phyloP scores from a whole-genome alignment of 2,113 vertebrate species.

The Saimiri boliviensis region DNA sequence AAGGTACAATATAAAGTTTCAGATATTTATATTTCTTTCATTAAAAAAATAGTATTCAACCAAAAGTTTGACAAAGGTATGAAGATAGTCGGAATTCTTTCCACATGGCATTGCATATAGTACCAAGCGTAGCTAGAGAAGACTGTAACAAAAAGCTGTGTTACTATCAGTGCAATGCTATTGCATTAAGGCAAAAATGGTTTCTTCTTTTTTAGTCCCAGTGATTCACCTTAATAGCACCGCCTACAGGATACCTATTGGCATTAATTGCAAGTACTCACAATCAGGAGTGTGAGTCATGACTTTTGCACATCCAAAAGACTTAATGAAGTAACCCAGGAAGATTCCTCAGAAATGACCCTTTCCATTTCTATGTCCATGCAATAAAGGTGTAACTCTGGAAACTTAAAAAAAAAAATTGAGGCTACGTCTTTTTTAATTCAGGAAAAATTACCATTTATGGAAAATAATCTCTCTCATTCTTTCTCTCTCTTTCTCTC shows the following conservation, averaged over 20 bases:
- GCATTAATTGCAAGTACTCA: not conserved
- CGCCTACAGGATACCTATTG: not conserved
- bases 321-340: not conserved
- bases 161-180: too few species aligned
- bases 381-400: not conserved
- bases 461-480: not conserved
- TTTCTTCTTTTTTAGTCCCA: not conserved
- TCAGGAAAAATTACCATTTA: not conserved
- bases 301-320: not conserved
- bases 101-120: fast-evolving
- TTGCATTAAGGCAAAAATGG: not conserved
- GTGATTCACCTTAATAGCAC: not conserved
- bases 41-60: not conserved
- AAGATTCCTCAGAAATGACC: not conserved
- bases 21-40: not conserved
- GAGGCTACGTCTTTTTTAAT: not conserved
- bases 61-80: not conserved
- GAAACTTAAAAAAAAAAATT: not conserved
- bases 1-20: not conserved
- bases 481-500: not conserved
- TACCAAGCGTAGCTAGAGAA: not conserved
- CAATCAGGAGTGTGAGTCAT: not conserved
- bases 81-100: not conserved
- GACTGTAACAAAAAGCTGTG: not conserved
- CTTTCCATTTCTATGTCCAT: not conserved